A percentile compares a stretch with the other conserved stretches of the same genome.
Evolutionary conservation across 2,113 vertebrate species (phyloP).

Genomic region (Natator depressus): DNA sequence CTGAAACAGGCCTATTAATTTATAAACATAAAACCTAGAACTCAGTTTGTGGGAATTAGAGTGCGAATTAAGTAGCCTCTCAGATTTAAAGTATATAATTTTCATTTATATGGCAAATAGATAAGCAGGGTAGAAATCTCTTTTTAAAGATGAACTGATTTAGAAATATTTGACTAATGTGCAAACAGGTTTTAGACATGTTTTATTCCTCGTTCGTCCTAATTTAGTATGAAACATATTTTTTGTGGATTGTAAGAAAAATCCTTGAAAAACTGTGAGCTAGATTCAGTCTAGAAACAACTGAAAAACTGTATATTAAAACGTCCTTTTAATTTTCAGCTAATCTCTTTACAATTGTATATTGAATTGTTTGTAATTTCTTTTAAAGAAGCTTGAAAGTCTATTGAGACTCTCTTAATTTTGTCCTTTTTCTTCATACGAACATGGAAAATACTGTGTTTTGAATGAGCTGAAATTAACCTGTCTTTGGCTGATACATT

Average conservation of each 20-base stretch:
- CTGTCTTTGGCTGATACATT: not conserved
- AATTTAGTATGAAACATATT: not conserved
- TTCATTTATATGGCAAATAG: not conserved
- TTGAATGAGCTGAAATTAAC: not conserved
- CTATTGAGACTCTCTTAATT: not conserved
- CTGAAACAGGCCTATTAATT: not conserved
- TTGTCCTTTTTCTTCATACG: not conserved
- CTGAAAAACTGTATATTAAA: not conserved
- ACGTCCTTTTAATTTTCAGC: not conserved
- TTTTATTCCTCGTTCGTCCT: not conserved
- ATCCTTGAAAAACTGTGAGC: not conserved
- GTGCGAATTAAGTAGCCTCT: not conserved
- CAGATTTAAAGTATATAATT: not conserved
- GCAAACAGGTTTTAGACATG: not conserved
- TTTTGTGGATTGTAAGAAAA: not conserved
- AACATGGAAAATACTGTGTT: not conserved
- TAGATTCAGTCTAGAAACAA: not conserved
- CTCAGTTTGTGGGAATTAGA: not conserved
- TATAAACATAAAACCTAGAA: not conserved
- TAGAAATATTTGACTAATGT: not conserved
- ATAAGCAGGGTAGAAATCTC: not conserved
- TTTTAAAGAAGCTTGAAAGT: not conserved
- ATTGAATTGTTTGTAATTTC: not conserved
- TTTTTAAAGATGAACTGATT: not conserved
- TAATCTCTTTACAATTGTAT: not conserved